Base-by-base conservation (phyloP, 2,797 vertebrate genomes). In the Eidolon dupreanum region DNA sequence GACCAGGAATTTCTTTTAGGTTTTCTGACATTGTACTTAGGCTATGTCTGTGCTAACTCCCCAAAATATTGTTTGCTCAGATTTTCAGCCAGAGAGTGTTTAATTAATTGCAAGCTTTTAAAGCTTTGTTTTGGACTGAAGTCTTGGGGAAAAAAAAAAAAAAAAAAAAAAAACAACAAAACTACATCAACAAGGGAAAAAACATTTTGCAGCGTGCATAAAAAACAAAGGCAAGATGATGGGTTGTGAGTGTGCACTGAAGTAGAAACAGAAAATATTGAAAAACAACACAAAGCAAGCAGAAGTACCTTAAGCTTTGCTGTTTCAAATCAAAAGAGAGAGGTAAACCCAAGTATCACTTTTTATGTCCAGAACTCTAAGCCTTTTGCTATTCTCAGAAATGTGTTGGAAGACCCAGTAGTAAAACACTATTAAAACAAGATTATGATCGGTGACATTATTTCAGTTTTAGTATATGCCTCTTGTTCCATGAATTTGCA, bases 321-420 rank as follows among this genome's bases (percentile, higher is more conserved):
- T 88, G 41, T 43, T 68, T 94, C 94, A 74, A 94, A 94, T 93
- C 63, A 82, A 78, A 95, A 94, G 33, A 87, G n/a, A 57, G 83
- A 90, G 95, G 89, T 85, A 43, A 91, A 53, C 5, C 2, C 11
- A 81, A n/a, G 26, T 41, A 84, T 59, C 17, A 73, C 53, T 33
- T 77, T 88, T 94, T 88, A 74, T 65, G 1, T 53, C 33, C 26
- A 51, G 49, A 93, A 88, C 15, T 49, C 74, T 53, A 90, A 74
- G 33, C 6, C 8, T 90, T 90, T 63, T 71, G 38, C 31, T 96
- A 31, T 59, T 95, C 28, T 89, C 68, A 71, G 71, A 96, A 93
- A 74, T 41, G 19, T 66, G 4, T n/a, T 95, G 8, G 77, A 95
- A 84, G 55, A 59, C 22, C 36, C 6, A 87, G 8, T 13, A 93